phyloP scores from a whole-genome alignment of 1,140 invertebrate genomes.

The Cotesia typhae region DNA sequence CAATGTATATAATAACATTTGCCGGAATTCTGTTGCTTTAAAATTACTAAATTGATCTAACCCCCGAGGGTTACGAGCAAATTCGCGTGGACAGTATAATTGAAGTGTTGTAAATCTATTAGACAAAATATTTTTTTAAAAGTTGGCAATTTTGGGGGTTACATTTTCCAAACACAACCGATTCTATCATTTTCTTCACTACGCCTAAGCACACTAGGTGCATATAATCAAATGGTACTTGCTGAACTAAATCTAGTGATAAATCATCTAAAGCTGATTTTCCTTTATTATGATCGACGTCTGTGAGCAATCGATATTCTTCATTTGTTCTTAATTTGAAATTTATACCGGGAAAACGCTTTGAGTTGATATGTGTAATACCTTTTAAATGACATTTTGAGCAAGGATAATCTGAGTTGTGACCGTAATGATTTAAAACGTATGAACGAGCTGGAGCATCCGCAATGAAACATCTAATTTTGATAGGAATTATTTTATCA shows the following conservation, averaged over 20 bases:
- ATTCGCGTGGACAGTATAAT: slow-evolving; percentile 44
- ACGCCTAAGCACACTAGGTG: slow-evolving; percentile 36
- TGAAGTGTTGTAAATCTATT: slow-evolving; percentile 14
- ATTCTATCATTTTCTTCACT: slow-evolving; percentile 33
- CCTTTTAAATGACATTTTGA: slow-evolving; percentile 41
- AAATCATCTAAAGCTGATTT: slow-evolving; percentile 5
- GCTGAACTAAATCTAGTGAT: slow-evolving; percentile 24
- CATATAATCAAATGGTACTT: slow-evolving; percentile 42
- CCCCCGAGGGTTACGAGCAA: slow-evolving; percentile 50
- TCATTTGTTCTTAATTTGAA: slow-evolving; percentile 25
- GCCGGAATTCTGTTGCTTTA: slow-evolving; percentile 62
- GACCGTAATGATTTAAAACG: slow-evolving; percentile 31
- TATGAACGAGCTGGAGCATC: slow-evolving; percentile 38
- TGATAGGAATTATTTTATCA: neutral
- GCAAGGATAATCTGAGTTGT: slow-evolving; percentile 28
- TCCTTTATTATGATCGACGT: slow-evolving; percentile 37
- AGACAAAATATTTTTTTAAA: neutral
- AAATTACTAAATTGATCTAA: slow-evolving; percentile 48
- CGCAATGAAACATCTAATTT: slow-evolving; percentile 27
- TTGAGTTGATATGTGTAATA: neutral
- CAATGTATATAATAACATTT: slow-evolving; percentile 59
- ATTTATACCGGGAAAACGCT: slow-evolving; percentile 12
- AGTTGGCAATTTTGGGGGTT: slow-evolving; percentile 7
- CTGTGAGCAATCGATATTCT: slow-evolving; percentile 32
- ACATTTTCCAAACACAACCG: slow-evolving; percentile 29